Conservation (phyloP, 2,888 invertebrate genomes). For the Parnassius orleans region DNA sequence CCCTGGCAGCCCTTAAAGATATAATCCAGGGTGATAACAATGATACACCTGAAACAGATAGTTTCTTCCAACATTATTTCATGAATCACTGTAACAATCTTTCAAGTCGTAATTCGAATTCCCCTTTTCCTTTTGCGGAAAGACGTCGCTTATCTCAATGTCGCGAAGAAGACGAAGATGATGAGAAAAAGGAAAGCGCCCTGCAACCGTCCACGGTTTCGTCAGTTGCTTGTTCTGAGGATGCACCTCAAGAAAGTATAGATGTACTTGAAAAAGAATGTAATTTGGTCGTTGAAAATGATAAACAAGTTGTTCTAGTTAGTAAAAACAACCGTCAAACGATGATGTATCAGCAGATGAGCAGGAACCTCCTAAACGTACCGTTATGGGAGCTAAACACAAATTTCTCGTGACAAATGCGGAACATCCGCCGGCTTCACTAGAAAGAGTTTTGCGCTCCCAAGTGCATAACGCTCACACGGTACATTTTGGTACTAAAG, state of each 20-base stretch:
- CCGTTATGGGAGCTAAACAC: constrained; percentile 67
- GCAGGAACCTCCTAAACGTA: constrained; percentile 60
- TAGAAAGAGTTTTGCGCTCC: constrained; percentile 71
- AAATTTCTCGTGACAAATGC: constrained; percentile 69
- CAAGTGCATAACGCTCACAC: constrained; percentile 83
- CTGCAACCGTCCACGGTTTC: constrained; percentile 40
- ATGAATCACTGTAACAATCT: constrained; percentile 86
- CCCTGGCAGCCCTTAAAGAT: constrained; percentile 85
- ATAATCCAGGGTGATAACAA: constrained; percentile 82
- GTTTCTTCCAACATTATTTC: constrained; percentile 87
- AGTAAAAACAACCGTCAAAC: constrained; percentile 21
- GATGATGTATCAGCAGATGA: constrained; percentile 37
- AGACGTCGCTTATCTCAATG: constrained; percentile 89
- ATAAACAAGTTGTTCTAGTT: constrained; percentile 13
- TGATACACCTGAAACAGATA: constrained; percentile 80
- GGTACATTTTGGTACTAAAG: constrained; percentile 84
- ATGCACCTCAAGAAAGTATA: constrained; percentile 37
- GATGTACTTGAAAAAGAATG: constrained; percentile 35
- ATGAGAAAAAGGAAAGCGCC: constrained; percentile 67
- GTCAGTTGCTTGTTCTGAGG: constrained; percentile 38
- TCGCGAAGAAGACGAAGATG: constrained; percentile 91
- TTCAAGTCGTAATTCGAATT: constrained; percentile 79
- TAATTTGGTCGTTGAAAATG: constrained; percentile 11
- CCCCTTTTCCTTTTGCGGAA: constrained; percentile 78
- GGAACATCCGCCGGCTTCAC: constrained; percentile 55